Evolutionary conservation across 2,888 invertebrate genomes (phyloP), one percentile per base, ranked within the genome.

Genomic region (Myopa tessellatipennis): DNA sequence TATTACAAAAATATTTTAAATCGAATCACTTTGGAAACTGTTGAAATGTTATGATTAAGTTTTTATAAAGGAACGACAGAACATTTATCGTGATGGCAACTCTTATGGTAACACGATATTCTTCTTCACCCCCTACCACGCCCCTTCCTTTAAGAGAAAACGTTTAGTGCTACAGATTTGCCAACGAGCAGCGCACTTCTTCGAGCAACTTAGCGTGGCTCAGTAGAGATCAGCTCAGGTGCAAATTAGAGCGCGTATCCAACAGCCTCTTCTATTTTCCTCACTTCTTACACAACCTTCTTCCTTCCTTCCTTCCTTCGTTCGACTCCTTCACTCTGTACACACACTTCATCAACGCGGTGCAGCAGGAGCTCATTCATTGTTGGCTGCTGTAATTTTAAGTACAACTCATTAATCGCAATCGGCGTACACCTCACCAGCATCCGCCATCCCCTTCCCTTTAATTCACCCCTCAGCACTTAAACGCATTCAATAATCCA

Each of bases 391-490:
- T 61, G 76, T 78, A 78, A 74, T 83, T 84, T 86, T 86, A 87
- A 85, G 85, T 85, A 81, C 84, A 81, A 81, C 84, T 86, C 87
- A 87, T 87, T 87, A 87, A 87, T 87, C 85, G 86, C 84, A 87
- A 87, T 87, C 87, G 86, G 82, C 82, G 73, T 72, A 70, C 26
- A 65, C 8, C 74, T 40, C 36, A 2, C 40, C 58, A 74, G 63
- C 40, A 55, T 63, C 45, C 63, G 36, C 36, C 1, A 7, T 50
- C 36, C 36, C 34, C 58, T 38, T 55, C 36, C 26, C 36, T 60
- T 40, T 61, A 12, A 18, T 45, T 18, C 58, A 10, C 26, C 38
- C 40, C 34, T 26, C 63, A 18, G 4, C 36, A 50, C 16, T 34
- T 34, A 14, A 58, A 67, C 58, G 58, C 63, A 73, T 63, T 60